phyloP scores from a whole-genome alignment of 2,797 vertebrate genomes.

The Gambusia yucatana region DNA sequence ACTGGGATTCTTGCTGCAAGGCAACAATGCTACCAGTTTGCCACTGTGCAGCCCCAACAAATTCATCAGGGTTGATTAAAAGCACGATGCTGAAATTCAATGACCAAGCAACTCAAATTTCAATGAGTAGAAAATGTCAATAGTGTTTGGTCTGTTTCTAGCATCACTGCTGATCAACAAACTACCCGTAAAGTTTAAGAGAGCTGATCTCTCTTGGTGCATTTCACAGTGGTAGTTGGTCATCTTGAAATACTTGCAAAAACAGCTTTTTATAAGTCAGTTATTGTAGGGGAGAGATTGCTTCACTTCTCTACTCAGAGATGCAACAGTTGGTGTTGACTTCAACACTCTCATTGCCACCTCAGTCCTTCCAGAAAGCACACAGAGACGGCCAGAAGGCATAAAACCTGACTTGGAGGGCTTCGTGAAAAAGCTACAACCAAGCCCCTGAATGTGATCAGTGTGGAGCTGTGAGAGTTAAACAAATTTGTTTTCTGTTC shows the following conservation, averaged over 20 bases:
- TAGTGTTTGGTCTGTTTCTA: background rate
- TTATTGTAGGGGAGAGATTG: background rate
- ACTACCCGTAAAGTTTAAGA: background rate
- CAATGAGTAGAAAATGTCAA: background rate
- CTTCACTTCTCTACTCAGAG: background rate
- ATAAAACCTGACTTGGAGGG: background rate
- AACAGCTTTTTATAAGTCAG: background rate
- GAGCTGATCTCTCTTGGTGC: background rate
- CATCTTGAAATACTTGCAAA: background rate
- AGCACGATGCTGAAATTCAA: background rate
- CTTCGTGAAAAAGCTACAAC: background rate
- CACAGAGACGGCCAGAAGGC: background rate
- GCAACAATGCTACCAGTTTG: too few species aligned
- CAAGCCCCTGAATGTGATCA: background rate
- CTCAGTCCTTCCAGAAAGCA: background rate
- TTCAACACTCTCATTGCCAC: background rate
- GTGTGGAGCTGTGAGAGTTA: background rate
- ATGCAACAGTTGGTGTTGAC: background rate
- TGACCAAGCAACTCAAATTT: background rate
- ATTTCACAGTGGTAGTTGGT: background rate
- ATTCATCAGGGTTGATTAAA: background rate
- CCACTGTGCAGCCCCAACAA: too few species aligned
- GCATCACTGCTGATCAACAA: background rate
- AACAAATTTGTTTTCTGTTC: background rate
- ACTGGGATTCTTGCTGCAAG: too few species aligned